Conservation (phyloP, 2,888 invertebrate genomes). For the Drosophila rellima region DNA sequence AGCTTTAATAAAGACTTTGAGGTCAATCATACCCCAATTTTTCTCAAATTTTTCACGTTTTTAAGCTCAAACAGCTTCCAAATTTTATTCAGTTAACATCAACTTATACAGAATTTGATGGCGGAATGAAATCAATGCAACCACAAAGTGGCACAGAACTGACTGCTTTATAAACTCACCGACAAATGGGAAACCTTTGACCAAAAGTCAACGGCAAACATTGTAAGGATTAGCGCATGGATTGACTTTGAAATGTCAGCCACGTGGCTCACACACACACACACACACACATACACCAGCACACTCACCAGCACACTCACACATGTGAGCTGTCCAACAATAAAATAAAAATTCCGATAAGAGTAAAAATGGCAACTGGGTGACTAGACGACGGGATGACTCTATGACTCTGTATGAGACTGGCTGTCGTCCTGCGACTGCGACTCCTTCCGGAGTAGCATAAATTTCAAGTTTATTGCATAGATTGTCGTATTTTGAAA, state of each 20-base stretch:
- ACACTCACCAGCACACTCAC: background rate
- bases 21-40: slow-evolving; percentile 7
- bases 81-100: background rate
- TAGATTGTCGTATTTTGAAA: slow-evolving; percentile 83
- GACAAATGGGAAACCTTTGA: slow-evolving; percentile 22
- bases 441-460: slow-evolving; percentile 57
- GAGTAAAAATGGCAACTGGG: slow-evolving; percentile 22
- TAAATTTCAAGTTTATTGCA: slow-evolving; percentile 82
- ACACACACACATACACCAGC: background rate
- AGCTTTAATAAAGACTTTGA: slow-evolving; percentile 19
- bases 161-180: slow-evolving; percentile 12
- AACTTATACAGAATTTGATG: background rate
- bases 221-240: slow-evolving; percentile 72
- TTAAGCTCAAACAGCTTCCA: background rate
- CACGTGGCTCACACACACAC: slow-evolving; percentile 31
- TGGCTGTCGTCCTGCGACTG: slow-evolving; percentile 36
- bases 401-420: slow-evolving; percentile 7
- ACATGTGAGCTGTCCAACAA: slow-evolving; percentile 20
- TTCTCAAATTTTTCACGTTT: background rate
- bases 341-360: slow-evolving; percentile 36
- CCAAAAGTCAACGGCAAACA: slow-evolving; percentile 68
- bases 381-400: slow-evolving; percentile 39
- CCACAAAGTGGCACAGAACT: slow-evolving; percentile 17
- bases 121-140: slow-evolving; percentile 18
- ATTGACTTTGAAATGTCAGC: slow-evolving; percentile 75